A percentile compares a stretch with the other conserved stretches of the same genome.
phyloP scores from a whole-genome alignment of 92 coral and sea anemone genomes.

The Nematostella vectensis region DNA sequence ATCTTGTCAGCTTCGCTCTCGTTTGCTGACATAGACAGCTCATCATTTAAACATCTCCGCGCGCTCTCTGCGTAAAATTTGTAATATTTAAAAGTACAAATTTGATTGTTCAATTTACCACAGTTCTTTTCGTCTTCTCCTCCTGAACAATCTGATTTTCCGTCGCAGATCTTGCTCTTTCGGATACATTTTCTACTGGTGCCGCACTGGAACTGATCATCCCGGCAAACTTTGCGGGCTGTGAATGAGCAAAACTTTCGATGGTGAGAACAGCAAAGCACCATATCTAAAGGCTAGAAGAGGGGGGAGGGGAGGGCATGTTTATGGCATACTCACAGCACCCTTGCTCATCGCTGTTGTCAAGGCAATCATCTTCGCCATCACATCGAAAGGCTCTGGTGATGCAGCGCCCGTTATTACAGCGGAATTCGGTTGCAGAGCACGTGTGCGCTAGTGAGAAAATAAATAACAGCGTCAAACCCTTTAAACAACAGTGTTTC shows the following conservation, averaged over 20 bases:
- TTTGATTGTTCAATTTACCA: no score
- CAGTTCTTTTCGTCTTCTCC: slow-evolving; percentile 64
- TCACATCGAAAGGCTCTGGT: slow-evolving; percentile 32
- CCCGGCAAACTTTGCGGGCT: no score
- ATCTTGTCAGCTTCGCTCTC: no score
- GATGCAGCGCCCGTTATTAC: slow-evolving; percentile 28
- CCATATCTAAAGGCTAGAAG: no score
- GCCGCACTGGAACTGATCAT: slow-evolving; percentile 32
- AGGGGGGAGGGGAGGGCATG: no score
- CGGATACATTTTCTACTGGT: slow-evolving; percentile 54
- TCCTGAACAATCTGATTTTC: slow-evolving; percentile 47
- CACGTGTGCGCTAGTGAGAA: slow-evolving; percentile 23
- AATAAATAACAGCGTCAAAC: neutral
- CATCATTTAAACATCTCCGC: no score
- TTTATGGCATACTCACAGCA: slow-evolving; percentile 8
- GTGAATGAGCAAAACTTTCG: no score
- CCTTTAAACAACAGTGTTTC: no score
- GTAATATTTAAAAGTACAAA: no score
- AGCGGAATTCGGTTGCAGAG: slow-evolving; percentile 32
- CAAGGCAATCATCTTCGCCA: slow-evolving; percentile 31
- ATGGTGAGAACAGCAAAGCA: no score
- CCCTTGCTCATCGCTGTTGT: slow-evolving; percentile 42
- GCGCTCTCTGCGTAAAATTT: no score
- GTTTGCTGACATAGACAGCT: no score
- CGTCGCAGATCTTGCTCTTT: slow-evolving; percentile 50